Evolutionary conservation across 2,797 vertebrate genomes (phyloP).

Genomic region (Thripadectes ignobilis): DNA sequence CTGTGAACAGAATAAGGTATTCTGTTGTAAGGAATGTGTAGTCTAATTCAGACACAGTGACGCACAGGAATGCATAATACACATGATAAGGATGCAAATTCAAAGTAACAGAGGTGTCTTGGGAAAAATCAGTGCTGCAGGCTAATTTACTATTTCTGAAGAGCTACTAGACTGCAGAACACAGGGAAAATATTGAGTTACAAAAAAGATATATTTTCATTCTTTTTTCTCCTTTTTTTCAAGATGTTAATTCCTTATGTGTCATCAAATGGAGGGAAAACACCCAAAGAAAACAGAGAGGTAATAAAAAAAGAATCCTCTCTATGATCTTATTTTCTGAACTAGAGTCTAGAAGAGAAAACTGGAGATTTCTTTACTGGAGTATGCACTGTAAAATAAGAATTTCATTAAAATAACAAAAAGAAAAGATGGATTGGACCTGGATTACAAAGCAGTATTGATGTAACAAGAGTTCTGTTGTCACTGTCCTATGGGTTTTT

Average conservation of each 20-base stretch:
- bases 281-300: not conserved
- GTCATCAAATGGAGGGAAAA: not conserved
- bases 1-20: constrained; percentile 33
- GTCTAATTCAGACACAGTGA: constrained; percentile 45
- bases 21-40: constrained; percentile 8
- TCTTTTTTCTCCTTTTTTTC: not conserved
- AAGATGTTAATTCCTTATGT: not conserved
- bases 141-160: constrained; percentile 27
- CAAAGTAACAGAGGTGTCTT: constrained; percentile 17
- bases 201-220: not conserved
- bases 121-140: constrained; percentile 47
- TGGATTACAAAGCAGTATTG: not conserved
- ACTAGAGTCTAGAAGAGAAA: not conserved
- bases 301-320: not conserved
- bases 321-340: not conserved
- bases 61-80: constrained; percentile 35
- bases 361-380: not conserved
- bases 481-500: not conserved
- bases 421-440: not conserved
- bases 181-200: not conserved
- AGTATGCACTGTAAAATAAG: not conserved
- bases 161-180: not conserved
- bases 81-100: constrained; percentile 36
- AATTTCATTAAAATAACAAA: not conserved
- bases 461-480: not conserved